phyloP scores from a whole-genome alignment of 2,888 invertebrate genomes.

The Neoitamus cyanurus region DNA sequence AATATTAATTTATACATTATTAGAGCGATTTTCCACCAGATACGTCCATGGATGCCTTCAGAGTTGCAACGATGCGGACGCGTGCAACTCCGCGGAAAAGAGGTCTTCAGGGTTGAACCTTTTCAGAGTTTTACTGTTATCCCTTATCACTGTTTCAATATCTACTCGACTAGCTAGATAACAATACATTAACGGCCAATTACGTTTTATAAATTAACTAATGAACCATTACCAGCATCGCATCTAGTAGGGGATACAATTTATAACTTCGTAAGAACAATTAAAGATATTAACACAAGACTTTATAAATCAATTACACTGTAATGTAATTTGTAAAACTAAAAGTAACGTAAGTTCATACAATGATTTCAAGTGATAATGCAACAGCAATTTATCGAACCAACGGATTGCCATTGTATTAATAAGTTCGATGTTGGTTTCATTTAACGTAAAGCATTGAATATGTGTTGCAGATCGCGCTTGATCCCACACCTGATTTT shows the following conservation, averaged over 20 bases:
- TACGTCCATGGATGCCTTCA: constrained; percentile 94
- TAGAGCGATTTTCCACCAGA: constrained; percentile 66
- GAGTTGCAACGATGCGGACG: constrained; percentile 92
- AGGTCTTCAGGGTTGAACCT: constrained; percentile 23
- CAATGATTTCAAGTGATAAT: not conserved
- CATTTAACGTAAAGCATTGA: not conserved
- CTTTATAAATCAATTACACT: constrained; percentile 19
- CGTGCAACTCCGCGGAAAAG: constrained; percentile 75
- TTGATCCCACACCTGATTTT: no score
- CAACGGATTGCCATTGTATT: not conserved
- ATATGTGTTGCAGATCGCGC: not conserved
- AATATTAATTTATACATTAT: not conserved
- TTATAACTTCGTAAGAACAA: constrained; percentile 17
- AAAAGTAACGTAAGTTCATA: not conserved
- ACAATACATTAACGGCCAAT: constrained; percentile 20
- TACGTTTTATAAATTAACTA: not conserved
- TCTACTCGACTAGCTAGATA: constrained; percentile 40
- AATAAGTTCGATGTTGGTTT: no score
- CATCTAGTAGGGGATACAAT: not conserved
- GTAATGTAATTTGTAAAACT: constrained; percentile 3
- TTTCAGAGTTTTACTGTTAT: constrained; percentile 1
- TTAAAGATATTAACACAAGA: constrained; percentile 13
- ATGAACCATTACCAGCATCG: not conserved
- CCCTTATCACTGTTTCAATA: not conserved
- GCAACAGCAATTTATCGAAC: not conserved